phyloP scores from a whole-genome alignment of 2,113 vertebrate genomes.

The Falco punctatus region DNA sequence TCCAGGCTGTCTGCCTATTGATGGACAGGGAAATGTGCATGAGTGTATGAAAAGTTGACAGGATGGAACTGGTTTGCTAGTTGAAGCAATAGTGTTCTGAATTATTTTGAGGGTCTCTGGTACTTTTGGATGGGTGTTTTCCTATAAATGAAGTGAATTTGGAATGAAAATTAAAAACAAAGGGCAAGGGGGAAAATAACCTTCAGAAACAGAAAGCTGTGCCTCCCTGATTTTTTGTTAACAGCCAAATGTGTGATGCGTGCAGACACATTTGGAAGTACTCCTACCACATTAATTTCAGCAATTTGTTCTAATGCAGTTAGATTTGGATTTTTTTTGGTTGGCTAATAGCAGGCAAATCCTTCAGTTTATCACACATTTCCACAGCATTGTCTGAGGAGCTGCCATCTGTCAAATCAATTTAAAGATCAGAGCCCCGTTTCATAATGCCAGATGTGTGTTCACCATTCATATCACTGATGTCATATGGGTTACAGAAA shows the following conservation, averaged over 20 bases:
- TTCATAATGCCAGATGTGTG: not conserved
- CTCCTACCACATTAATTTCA: constrained; percentile 3
- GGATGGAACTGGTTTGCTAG: not conserved
- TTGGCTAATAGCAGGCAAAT: constrained; percentile 9
- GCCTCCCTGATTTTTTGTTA: not conserved
- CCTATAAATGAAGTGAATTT: not conserved
- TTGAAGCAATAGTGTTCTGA: not conserved
- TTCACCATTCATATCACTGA: not conserved
- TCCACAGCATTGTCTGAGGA: not conserved
- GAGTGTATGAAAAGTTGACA: not conserved
- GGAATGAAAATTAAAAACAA: not conserved
- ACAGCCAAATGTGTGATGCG: not conserved
- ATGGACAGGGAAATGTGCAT: not conserved
- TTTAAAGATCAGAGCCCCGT: not conserved
- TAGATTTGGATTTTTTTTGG: not conserved
- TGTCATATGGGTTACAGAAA: not conserved
- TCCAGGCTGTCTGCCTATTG: not conserved
- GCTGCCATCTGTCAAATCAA: constrained; percentile 2
- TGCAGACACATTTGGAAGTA: not conserved
- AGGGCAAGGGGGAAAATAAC: not conserved
- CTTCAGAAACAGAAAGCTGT: not conserved
- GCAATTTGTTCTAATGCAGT: constrained; percentile 12
- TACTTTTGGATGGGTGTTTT: not conserved
- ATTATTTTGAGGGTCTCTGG: not conserved
- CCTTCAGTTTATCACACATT: constrained; percentile 21